Percentiles rank a stretch among this genome's conserved stretches.
These are phyloP conservation scores for Hylia prasina DNA, from an alignment of 2,113 vertebrate genomes.

Conservation along the genomic window DNA sequence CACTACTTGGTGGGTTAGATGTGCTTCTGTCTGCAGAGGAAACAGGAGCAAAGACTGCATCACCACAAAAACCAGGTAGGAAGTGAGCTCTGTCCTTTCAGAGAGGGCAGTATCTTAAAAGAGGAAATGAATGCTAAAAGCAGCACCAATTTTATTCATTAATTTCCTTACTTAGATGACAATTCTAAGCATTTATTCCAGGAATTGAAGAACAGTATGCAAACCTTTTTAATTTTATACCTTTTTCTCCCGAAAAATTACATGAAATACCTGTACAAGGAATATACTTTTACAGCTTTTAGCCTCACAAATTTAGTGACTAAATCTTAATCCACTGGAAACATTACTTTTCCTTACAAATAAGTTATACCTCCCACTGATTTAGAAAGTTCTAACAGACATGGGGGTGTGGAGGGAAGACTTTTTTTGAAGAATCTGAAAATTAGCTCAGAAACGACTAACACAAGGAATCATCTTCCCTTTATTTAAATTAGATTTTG, in stretches of 20 bases:
- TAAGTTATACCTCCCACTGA: background rate
- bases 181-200: background rate
- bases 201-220: background rate
- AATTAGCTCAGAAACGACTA: background rate
- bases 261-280: background rate
- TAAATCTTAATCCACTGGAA: background rate
- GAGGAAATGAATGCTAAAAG: background rate
- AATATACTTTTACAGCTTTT: background rate
- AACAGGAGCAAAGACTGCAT: background rate
- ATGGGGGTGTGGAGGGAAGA: background rate
- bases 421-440: background rate
- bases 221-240: background rate
- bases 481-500: background rate
- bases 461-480: background rate
- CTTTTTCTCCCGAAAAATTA: background rate
- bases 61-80: background rate
- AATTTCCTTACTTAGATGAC: background rate
- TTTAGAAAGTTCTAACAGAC: background rate
- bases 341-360: background rate
- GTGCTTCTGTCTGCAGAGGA: background rate
- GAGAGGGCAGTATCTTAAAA: background rate
- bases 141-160: background rate
- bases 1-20: background rate
- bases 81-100: background rate
- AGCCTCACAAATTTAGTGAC: background rate